Evolutionary conservation across 2,113 vertebrate species (phyloP).

Genomic region (Trogon surrucura): DNA sequence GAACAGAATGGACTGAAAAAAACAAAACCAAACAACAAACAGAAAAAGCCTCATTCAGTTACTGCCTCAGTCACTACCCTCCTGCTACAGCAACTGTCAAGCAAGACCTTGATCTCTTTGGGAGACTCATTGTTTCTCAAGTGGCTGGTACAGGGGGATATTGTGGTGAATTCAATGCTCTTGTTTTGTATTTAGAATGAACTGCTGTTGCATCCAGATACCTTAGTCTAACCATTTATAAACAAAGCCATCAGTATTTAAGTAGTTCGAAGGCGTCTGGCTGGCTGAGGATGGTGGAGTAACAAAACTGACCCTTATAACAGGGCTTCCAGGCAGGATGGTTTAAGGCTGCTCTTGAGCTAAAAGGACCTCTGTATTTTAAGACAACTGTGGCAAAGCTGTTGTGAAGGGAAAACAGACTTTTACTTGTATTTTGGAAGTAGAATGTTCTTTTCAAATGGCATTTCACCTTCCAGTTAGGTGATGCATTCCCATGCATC

Average conservation of each 20-base stretch:
- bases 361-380: not conserved
- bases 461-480: not conserved
- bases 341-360: not conserved
- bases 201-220: not conserved
- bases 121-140: not conserved
- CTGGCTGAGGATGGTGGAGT: not conserved
- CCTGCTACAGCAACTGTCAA: not conserved
- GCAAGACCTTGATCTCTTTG: not conserved
- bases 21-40: not conserved
- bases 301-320: not conserved
- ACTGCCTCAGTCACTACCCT: not conserved
- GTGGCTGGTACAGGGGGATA: not conserved
- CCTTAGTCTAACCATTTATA: not conserved
- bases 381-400: not conserved
- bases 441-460: not conserved
- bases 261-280: not conserved
- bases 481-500: not conserved
- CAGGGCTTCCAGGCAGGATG: not conserved
- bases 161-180: not conserved
- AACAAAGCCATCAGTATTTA: not conserved
- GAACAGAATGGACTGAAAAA: not conserved
- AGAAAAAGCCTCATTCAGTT: not conserved
- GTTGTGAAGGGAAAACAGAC: not conserved
- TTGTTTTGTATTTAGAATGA: not conserved
- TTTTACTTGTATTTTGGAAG: not conserved